Evolutionary conservation across 2,888 invertebrate species (phyloP).

Genomic region (Pyrochroa serraticornis): DNA sequence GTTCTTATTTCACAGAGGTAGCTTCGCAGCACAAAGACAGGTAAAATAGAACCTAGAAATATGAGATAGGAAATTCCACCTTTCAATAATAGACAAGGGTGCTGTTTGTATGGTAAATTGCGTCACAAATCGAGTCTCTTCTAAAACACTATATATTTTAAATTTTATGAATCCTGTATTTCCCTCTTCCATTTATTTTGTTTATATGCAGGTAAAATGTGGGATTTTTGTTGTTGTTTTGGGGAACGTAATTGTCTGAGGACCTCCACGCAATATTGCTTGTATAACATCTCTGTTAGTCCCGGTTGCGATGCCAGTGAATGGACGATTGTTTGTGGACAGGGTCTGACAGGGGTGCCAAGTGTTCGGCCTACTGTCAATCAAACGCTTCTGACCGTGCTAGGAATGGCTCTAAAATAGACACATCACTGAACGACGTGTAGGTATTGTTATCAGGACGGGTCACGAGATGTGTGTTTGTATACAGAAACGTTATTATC

Average conservation of each 20-base stretch:
- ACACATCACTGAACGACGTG: slow-evolving; percentile 16
- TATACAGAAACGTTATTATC: slow-evolving; percentile 55
- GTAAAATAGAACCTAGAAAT: slow-evolving; percentile 15
- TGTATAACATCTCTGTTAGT: slow-evolving; percentile 27
- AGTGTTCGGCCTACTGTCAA: slow-evolving; percentile 38
- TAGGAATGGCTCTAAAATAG: slow-evolving; percentile 22
- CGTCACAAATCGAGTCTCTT: too few relatives aligned
- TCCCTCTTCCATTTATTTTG: too few relatives aligned
- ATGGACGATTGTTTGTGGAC: slow-evolving; percentile 42
- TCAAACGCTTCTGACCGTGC: slow-evolving; percentile 26
- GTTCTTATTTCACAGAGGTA: slow-evolving; percentile 8
- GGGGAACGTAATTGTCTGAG: neutral
- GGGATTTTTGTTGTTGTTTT: slow-evolving; percentile 4
- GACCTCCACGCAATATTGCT: neutral
- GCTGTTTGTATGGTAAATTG: neutral
- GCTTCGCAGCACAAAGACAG: slow-evolving; percentile 1
- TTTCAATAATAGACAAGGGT: too few relatives aligned
- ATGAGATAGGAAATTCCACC: slow-evolving; percentile 3
- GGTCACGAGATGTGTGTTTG: slow-evolving; percentile 50
- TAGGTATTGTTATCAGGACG: slow-evolving; percentile 47
- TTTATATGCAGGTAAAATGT: neutral
- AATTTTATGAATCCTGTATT: too few relatives aligned
- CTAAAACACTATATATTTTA: too few relatives aligned
- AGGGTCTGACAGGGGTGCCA: slow-evolving; percentile 45
- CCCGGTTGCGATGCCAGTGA: slow-evolving; percentile 21